A percentile compares a stretch with the other conserved stretches of the same genome.
Evolutionary conservation across 1,140 invertebrate genomes (phyloP).

Genomic region (Conus betulinus): DNA sequence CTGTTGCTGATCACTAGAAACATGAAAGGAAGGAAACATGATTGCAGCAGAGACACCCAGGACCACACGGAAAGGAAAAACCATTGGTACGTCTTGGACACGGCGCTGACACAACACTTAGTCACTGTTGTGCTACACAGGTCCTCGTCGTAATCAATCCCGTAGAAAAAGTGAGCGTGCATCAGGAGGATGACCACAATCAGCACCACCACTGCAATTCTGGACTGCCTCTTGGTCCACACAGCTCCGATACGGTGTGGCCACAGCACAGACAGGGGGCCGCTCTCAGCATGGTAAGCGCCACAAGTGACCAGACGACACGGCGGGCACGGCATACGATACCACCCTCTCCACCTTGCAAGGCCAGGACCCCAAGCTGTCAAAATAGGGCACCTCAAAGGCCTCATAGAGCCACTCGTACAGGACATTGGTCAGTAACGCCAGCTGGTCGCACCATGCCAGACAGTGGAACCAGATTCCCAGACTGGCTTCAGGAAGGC

Average conservation of each 20-base stretch:
- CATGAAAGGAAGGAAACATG: not conserved
- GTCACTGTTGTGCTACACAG: not conserved
- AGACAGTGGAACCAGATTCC: not conserved
- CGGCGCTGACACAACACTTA: not conserved
- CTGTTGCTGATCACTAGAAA: not conserved
- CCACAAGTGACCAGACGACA: not conserved
- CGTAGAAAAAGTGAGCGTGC: constrained; percentile 3
- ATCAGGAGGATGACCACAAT: not conserved
- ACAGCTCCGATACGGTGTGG: not conserved
- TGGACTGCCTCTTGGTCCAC: not conserved
- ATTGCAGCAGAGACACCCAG: not conserved
- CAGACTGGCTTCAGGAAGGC: not conserved
- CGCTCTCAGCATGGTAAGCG: not conserved
- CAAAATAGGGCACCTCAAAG: not conserved
- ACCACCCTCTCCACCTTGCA: not conserved
- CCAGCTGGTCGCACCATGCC: not conserved
- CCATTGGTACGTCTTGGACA: not conserved
- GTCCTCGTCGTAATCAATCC: not conserved
- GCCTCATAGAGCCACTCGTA: not conserved
- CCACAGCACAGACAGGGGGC: not conserved
- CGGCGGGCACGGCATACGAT: not conserved
- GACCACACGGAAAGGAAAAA: not conserved
- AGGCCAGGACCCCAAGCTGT: not conserved
- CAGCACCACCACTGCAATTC: not conserved
- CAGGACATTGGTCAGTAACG: not conserved